Evolutionary conservation across 2,113 vertebrate genomes (phyloP).

Genomic region (Diphyllodes magnificus): DNA sequence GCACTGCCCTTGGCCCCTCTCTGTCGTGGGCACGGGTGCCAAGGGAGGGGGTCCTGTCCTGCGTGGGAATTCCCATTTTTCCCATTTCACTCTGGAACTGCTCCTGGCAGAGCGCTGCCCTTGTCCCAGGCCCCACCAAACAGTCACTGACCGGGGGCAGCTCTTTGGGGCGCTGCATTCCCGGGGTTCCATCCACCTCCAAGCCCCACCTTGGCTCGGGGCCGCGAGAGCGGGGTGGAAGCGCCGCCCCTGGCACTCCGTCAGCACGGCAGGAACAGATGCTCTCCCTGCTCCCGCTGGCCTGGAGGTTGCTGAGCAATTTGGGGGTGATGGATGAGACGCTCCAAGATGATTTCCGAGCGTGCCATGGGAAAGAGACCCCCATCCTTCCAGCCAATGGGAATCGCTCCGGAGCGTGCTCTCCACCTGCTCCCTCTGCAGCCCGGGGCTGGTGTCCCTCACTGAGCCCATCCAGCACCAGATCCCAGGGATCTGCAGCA

Average conservation of each 20-base stretch:
- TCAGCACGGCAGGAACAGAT: conserved; percentile 46
- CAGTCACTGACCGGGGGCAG: fast-evolving
- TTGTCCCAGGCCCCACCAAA: neutral
- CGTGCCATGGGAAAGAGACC: fast-evolving
- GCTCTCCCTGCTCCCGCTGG: conserved; percentile 39
- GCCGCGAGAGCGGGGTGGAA: neutral
- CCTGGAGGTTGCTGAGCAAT: neutral
- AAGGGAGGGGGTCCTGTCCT: neutral
- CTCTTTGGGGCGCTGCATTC: neutral
- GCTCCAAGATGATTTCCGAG: neutral
- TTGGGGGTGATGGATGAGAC: conserved; percentile 46
- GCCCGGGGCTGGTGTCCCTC: too few relatives aligned
- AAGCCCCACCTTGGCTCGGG: neutral
- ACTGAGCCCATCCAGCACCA: fast-evolving
- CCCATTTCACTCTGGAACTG: neutral
- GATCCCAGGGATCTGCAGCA: neutral
- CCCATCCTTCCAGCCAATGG: neutral
- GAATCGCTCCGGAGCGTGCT: fast-evolving
- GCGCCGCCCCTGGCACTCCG: conserved; percentile 13
- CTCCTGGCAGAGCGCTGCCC: neutral
- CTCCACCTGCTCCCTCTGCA: fast-evolving
- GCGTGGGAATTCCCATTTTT: neutral
- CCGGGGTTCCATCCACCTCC: neutral
- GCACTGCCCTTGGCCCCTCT: neutral
- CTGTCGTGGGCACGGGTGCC: neutral